Conservation (phyloP, 2,888 invertebrate genomes). For the Craniophora ligustri region DNA sequence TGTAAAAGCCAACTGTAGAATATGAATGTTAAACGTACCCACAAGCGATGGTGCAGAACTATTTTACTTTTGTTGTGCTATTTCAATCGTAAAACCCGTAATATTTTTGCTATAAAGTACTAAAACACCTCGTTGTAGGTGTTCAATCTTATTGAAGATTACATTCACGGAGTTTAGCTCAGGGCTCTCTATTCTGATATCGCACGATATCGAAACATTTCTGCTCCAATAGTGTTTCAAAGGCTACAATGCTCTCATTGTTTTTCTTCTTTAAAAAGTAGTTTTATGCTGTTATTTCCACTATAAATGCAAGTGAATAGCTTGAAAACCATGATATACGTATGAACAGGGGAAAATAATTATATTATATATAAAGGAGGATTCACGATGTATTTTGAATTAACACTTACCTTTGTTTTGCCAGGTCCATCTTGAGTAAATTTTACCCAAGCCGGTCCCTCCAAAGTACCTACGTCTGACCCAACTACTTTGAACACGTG, state of each 20-base stretch:
- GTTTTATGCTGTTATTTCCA: slow-evolving; percentile 9
- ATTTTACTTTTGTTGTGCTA: slow-evolving; percentile 1
- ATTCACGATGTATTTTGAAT: slow-evolving; percentile 20
- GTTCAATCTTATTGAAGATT: slow-evolving; percentile 16
- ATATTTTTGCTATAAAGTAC: slow-evolving; percentile 1
- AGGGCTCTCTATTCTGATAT: slow-evolving; percentile 15
- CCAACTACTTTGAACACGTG: slow-evolving; percentile 41
- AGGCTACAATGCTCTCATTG: slow-evolving; percentile 21
- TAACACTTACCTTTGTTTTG: slow-evolving; percentile 39
- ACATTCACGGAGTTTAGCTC: slow-evolving; percentile 2
- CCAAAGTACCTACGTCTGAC: slow-evolving; percentile 20
- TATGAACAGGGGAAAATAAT: too few species aligned
- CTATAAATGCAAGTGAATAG: not conserved
- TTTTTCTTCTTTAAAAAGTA: slow-evolving; percentile 32
- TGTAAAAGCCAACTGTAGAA: slow-evolving; percentile 34
- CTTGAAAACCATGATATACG: not conserved
- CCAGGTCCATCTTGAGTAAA: slow-evolving; percentile 35
- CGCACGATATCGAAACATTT: slow-evolving; percentile 5
- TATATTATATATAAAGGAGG: too few species aligned
- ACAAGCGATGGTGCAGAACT: slow-evolving; percentile 13
- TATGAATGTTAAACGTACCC: slow-evolving; percentile 20
- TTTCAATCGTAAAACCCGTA: not conserved
- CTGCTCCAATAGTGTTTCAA: not conserved
- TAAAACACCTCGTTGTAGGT: slow-evolving; percentile 4
- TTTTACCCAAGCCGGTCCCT: slow-evolving; percentile 15